A percentile compares a stretch with the other conserved stretches of the same genome.
Evolutionary conservation across 2,113 vertebrate genomes (phyloP).

Genomic region (Macrotus californicus): DNA sequence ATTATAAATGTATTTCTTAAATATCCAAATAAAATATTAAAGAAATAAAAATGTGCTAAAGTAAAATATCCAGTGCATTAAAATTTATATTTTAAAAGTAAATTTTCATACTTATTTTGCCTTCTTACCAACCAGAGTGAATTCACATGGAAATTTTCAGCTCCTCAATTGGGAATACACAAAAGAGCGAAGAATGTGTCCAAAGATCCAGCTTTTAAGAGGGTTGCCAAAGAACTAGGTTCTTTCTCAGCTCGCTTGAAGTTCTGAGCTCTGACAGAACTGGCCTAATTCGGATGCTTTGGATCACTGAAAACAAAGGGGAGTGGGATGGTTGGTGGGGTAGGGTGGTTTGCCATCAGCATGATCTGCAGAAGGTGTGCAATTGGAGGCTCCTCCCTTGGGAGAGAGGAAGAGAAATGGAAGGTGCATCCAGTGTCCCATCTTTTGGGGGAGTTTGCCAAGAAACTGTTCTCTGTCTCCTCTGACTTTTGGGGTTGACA

Average conservation of each 20-base stretch:
- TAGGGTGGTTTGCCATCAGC: not conserved
- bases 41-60: not conserved
- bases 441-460: not conserved
- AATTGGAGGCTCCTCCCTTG: not conserved
- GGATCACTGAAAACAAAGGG: not conserved
- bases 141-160: slow-evolving; percentile 47
- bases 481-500: not conserved
- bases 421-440: not conserved
- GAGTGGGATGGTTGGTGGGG: not conserved
- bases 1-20: not conserved
- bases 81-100: slow-evolving; percentile 17
- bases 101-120: slow-evolving; percentile 12
- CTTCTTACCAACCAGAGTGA: not conserved
- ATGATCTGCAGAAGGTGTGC: not conserved
- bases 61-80: not conserved
- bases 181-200: not conserved
- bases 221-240: not conserved
- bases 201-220: not conserved
- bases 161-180: not conserved
- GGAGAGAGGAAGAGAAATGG: not conserved
- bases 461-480: not conserved
- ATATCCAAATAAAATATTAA: not conserved
- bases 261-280: not conserved
- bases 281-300: not conserved
- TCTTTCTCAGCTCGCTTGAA: not conserved